phyloP scores from a whole-genome alignment of 1,140 invertebrate species.

The Nephila pilipes region DNA sequence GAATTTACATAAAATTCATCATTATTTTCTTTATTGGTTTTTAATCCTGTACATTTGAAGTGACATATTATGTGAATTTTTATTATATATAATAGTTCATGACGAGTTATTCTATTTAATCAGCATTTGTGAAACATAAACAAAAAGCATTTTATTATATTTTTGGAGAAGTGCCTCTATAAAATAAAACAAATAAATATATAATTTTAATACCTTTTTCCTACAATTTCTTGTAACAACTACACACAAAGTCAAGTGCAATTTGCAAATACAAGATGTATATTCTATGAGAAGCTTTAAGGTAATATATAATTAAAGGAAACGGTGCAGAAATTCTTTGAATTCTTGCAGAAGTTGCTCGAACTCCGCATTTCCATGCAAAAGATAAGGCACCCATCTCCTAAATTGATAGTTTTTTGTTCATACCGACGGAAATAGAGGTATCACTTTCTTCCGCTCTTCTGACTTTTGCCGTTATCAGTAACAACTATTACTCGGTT shows the following conservation, averaged over 20 bases:
- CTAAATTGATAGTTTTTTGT: conserved; percentile 3
- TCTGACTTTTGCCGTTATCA: not conserved
- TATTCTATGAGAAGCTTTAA: not conserved
- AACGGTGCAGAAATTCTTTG: not conserved
- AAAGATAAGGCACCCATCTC: not conserved
- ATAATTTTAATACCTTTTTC: not conserved
- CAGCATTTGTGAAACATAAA: no score
- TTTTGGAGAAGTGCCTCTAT: no score
- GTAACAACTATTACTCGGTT: not conserved
- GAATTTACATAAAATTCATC: no score
- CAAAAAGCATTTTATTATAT: no score
- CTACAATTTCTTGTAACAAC: not conserved
- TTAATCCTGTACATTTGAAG: no score
- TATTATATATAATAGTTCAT: no score
- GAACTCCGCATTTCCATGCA: no score
- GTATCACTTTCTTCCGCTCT: not conserved
- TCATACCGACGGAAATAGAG: not conserved
- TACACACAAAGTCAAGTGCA: not conserved
- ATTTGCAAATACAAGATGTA: not conserved
- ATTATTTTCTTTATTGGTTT: no score
- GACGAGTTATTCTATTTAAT: no score
- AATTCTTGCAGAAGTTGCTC: not conserved
- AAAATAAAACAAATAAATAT: no score
- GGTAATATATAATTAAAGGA: not conserved
- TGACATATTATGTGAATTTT: no score